Conservation (phyloP, 2,888 invertebrate genomes). For the Thalpophila matura region DNA sequence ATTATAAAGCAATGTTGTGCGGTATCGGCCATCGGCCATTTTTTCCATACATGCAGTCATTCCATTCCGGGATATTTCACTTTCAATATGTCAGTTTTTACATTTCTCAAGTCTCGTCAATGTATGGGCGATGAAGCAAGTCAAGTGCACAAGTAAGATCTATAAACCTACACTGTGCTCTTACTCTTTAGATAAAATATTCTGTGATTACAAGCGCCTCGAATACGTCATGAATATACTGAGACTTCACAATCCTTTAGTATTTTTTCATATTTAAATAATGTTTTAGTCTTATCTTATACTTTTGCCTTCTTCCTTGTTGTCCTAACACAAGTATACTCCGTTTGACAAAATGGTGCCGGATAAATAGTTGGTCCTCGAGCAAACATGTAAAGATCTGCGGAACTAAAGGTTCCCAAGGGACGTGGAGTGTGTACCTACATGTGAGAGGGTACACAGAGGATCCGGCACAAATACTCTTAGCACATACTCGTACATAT, state of each 20-base stretch:
- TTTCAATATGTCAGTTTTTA: background rate
- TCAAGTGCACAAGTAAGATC: no score
- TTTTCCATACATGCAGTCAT: no score
- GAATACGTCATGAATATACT: no score
- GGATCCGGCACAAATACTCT: slow-evolving; percentile 41
- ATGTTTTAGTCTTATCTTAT: slow-evolving; percentile 2
- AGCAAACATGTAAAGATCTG: slow-evolving; percentile 58
- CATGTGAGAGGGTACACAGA: slow-evolving; percentile 43
- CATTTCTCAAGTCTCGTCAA: no score
- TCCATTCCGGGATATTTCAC: no score
- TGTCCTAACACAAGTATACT: slow-evolving; percentile 17
- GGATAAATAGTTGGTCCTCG: slow-evolving; percentile 53
- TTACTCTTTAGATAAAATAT: background rate
- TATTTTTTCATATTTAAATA: background rate
- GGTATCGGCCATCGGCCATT: no score
- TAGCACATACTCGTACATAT: slow-evolving; percentile 11
- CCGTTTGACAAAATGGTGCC: slow-evolving; percentile 53
- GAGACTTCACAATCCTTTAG: background rate
- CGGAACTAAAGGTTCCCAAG: slow-evolving; percentile 53
- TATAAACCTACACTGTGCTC: no score
- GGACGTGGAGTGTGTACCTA: slow-evolving; percentile 53
- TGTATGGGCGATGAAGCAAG: no score
- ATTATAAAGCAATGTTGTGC: no score
- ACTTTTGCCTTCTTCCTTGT: slow-evolving; percentile 18
- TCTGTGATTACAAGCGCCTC: no score